A percentile compares a stretch with the other conserved stretches of the same genome.
Conservation (phyloP, 23 tunicate genomes). For the Botrylloides violaceus region DNA sequence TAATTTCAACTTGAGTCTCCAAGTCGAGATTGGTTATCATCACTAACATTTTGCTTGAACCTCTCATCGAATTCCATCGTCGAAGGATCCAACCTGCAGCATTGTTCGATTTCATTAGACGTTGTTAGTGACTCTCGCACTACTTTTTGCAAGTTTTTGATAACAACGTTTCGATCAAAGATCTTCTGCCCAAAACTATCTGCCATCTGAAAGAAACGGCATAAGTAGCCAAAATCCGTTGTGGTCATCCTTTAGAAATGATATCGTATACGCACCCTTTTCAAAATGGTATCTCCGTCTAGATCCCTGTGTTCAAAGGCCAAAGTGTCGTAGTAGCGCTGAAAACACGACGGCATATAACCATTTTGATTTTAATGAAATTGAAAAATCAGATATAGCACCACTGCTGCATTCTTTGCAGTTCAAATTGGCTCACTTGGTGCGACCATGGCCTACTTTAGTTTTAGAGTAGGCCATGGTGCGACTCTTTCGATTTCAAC, state of each 20-base stretch:
- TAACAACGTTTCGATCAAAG: constrained; percentile 13
- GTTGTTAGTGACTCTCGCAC: background rate
- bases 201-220: constrained; percentile 1
- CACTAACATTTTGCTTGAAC: constrained; percentile 11
- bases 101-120: constrained; percentile 4
- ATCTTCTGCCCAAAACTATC: constrained; percentile 17
- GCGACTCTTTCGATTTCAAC: background rate
- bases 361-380: too few species aligned
- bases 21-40: background rate
- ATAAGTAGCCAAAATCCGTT: background rate
- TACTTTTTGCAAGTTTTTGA: background rate
- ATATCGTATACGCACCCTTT: background rate
- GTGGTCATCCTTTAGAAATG: too few species aligned
- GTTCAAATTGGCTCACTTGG: background rate
- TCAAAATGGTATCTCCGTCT: constrained; percentile 7
- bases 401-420: too few species aligned
- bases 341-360: background rate
- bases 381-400: too few species aligned
- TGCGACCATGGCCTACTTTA: background rate
- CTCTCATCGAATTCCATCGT: constrained; percentile 8
- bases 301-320: constrained; percentile 4
- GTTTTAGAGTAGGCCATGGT: background rate
- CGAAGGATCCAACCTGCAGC: background rate
- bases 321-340: constrained; percentile 18
- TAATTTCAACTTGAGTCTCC: background rate